Conservation (phyloP, 2,797 vertebrate genomes). For the Phalloptychus januarius region DNA sequence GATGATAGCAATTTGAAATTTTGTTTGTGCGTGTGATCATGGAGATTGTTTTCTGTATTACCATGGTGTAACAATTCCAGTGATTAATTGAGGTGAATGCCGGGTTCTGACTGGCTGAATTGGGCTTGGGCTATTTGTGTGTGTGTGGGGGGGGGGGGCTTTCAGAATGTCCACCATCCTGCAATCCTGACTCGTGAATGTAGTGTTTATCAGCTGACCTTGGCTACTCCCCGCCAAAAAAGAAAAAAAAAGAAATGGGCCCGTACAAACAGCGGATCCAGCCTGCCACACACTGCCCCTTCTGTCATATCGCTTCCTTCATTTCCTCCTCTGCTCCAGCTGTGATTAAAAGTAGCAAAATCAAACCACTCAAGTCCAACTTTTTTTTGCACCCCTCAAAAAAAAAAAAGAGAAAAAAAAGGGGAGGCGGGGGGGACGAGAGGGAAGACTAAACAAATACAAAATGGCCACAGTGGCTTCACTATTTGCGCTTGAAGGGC, state of each 20-base stretch:
- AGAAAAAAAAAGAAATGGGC: slow-evolving; percentile 29
- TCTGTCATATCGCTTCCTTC: slow-evolving; percentile 63
- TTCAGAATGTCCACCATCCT: slow-evolving; percentile 37
- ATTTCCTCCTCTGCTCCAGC: slow-evolving; percentile 65
- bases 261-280: slow-evolving; percentile 38
- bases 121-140: neutral
- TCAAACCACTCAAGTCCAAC: slow-evolving; percentile 50
- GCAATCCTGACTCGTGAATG: slow-evolving; percentile 52
- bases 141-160: neutral
- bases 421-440: neutral
- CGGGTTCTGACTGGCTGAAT: slow-evolving; percentile 42
- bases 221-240: slow-evolving; percentile 35
- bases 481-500: slow-evolving; percentile 50
- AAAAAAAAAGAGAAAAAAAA: slow-evolving; percentile 28
- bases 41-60: slow-evolving; percentile 81
- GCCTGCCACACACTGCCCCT: slow-evolving; percentile 58
- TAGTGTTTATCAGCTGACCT: slow-evolving; percentile 71
- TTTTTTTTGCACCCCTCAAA: slow-evolving; percentile 32
- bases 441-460: slow-evolving; percentile 65
- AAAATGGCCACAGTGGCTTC: slow-evolving; percentile 65
- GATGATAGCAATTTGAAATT: slow-evolving; percentile 83
- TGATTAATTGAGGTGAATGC: slow-evolving; percentile 75
- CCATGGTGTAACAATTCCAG: slow-evolving; percentile 70
- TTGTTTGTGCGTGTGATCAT: slow-evolving; percentile 83
- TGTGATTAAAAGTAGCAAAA: slow-evolving; percentile 67